phyloP scores from a whole-genome alignment of 2,888 invertebrate species.

The Imbricaverruca yamaguchii region DNA sequence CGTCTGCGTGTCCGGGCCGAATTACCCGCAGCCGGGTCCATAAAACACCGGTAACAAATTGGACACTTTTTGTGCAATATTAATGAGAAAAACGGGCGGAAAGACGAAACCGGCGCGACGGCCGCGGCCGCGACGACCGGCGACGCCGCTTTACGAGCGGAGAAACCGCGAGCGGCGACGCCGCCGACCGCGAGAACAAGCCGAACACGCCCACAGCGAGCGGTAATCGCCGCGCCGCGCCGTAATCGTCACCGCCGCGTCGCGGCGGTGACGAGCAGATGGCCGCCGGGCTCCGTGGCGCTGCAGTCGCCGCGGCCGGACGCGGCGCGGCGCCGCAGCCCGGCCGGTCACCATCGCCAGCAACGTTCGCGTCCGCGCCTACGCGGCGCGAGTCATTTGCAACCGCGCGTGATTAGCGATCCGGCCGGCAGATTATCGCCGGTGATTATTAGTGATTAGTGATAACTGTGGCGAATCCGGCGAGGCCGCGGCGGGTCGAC shows the following conservation, averaged over 20 bases:
- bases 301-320: not conserved
- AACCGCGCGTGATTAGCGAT: slow-evolving; percentile 1
- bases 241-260: not conserved
- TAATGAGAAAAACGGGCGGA: slow-evolving; percentile 13
- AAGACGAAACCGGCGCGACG: not conserved
- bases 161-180: not conserved
- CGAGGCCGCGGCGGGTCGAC: slow-evolving; percentile 9
- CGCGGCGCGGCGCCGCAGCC: not conserved
- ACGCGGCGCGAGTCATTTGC: not conserved
- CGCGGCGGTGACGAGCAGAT: not conserved
- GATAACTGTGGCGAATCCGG: slow-evolving; percentile 14
- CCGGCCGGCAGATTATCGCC: not conserved
- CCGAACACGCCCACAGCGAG: not conserved
- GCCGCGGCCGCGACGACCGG: not conserved
- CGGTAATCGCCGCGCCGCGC: not conserved
- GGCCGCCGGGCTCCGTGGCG: not conserved
- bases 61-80: slow-evolving; percentile 15
- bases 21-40: not conserved
- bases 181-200: too few relatives aligned
- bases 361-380: not conserved
- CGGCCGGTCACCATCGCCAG: too few relatives aligned
- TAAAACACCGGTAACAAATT: not conserved
- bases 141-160: not conserved
- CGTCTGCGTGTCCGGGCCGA: not conserved
- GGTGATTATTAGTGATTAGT: slow-evolving; percentile 21